phyloP scores from a whole-genome alignment of 2,113 vertebrate species.

The Ifrita kowaldi region DNA sequence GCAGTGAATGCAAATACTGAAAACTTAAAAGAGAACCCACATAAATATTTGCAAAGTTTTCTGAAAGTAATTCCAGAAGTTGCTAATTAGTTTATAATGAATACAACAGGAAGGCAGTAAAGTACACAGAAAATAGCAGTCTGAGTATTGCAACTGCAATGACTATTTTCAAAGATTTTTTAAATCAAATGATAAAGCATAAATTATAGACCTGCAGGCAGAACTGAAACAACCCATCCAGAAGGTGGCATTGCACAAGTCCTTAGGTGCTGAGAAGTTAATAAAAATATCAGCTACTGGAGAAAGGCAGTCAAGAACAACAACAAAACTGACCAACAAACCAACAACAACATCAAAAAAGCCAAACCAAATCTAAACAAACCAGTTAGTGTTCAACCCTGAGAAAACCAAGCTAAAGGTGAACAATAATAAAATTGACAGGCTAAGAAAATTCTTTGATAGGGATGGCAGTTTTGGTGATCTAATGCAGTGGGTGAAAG shows the following conservation, averaged over 20 bases:
- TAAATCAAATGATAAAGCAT: conserved; percentile 50
- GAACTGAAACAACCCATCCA: conserved; percentile 57
- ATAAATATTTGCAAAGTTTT: not conserved
- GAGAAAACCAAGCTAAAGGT: conserved; percentile 47
- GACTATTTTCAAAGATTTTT: conserved; percentile 4
- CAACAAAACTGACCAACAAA: not conserved
- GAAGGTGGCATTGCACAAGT: conserved; percentile 25
- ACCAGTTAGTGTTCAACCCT: not conserved
- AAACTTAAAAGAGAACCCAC: not conserved
- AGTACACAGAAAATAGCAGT: not conserved
- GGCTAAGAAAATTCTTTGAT: conserved; percentile 24
- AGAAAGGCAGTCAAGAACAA: conserved; percentile 42
- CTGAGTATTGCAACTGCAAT: conserved; percentile 4
- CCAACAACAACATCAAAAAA: not conserved
- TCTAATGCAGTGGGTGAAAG: conserved; percentile 27
- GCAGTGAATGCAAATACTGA: not conserved
- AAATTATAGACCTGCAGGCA: conserved; percentile 28
- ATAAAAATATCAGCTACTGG: not conserved
- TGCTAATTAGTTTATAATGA: not conserved
- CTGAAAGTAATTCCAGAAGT: not conserved
- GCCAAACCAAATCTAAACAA: not conserved
- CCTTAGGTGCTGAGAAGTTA: conserved; percentile 10
- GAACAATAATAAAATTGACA: conserved; percentile 24
- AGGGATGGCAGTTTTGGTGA: conserved; percentile 9
- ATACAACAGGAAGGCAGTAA: not conserved